Conservation (phyloP, 2,888 invertebrate species). For the Eurytoma adleriae region DNA sequence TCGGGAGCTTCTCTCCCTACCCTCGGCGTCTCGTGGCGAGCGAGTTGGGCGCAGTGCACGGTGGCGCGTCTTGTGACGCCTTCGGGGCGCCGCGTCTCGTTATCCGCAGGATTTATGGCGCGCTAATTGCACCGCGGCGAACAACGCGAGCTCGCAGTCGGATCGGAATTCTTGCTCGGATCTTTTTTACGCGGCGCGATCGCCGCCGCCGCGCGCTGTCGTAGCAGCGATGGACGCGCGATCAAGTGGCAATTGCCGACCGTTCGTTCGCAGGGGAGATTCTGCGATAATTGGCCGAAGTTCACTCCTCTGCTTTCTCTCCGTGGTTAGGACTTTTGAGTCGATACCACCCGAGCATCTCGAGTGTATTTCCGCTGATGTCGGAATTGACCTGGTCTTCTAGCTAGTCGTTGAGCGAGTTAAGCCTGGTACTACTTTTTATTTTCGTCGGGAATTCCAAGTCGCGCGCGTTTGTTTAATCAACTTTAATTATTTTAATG, state of each 20-base stretch:
- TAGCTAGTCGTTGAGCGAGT: conserved; percentile 29
- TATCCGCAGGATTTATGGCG: conserved; percentile 73
- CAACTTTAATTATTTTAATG: neutral
- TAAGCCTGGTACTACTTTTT: conserved; percentile 9
- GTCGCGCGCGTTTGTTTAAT: neutral
- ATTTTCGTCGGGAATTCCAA: neutral
- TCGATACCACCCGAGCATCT: neutral
- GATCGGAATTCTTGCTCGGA: conserved; percentile 1
- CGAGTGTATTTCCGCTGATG: conserved; percentile 21
- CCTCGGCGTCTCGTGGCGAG: conserved; percentile 3
- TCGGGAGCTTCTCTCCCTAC: conserved; percentile 49
- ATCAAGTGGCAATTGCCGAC: too few relatives aligned
- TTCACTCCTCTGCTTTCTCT: too few relatives aligned
- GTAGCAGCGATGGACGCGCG: too few relatives aligned
- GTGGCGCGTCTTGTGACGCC: conserved; percentile 67
- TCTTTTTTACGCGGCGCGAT: conserved; percentile 2
- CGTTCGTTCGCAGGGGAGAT: too few relatives aligned
- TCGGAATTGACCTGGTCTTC: conserved; percentile 27
- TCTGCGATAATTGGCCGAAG: too few relatives aligned
- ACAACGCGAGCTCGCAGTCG: conserved; percentile 56
- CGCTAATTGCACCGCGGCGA: conserved; percentile 73
- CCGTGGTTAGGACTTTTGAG: neutral
- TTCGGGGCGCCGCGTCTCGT: conserved; percentile 75
- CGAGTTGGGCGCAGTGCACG: conserved; percentile 53
- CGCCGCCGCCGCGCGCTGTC: neutral